phyloP scores from a whole-genome alignment of 37 sponge, comb jelly and placozoan genomes.

The Cliona cf. orientalis region DNA sequence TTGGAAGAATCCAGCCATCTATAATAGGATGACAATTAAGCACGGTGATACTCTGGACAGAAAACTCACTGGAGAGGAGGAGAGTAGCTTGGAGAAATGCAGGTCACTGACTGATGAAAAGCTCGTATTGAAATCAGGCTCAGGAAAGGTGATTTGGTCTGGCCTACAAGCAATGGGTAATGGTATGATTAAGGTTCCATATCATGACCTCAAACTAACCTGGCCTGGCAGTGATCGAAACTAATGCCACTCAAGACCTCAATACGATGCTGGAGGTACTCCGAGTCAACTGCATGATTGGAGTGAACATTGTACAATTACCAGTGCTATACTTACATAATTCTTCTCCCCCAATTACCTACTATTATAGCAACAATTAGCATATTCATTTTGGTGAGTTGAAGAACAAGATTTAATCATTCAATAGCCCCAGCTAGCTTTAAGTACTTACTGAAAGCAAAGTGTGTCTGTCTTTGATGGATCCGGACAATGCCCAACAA shows the following conservation, averaged over 20 bases:
- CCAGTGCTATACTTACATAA: background rate
- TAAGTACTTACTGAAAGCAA: constrained; percentile 11
- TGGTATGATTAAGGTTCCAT: too few relatives aligned
- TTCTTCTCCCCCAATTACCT: background rate
- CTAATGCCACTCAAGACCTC: background rate
- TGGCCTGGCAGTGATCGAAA: background rate
- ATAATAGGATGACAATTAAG: too few relatives aligned
- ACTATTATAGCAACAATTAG: background rate
- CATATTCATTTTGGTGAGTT: background rate
- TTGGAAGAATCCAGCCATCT: background rate
- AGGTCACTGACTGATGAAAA: background rate
- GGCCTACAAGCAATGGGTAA: too few relatives aligned
- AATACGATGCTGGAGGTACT: background rate
- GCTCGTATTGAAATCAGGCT: background rate
- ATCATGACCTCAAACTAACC: too few relatives aligned
- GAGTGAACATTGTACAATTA: background rate
- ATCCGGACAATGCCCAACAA: constrained; percentile 32
- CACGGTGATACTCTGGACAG: too few relatives aligned
- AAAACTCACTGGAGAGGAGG: too few relatives aligned
- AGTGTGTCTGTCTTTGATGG: constrained; percentile 37
- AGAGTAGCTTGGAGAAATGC: too few relatives aligned
- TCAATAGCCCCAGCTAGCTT: too few relatives aligned
- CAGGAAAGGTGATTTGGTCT: background rate
- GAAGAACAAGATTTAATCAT: background rate
- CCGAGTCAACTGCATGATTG: background rate